Conservation (phyloP, 2,888 invertebrate genomes). For the Drosophila pseudotalamancana region DNA sequence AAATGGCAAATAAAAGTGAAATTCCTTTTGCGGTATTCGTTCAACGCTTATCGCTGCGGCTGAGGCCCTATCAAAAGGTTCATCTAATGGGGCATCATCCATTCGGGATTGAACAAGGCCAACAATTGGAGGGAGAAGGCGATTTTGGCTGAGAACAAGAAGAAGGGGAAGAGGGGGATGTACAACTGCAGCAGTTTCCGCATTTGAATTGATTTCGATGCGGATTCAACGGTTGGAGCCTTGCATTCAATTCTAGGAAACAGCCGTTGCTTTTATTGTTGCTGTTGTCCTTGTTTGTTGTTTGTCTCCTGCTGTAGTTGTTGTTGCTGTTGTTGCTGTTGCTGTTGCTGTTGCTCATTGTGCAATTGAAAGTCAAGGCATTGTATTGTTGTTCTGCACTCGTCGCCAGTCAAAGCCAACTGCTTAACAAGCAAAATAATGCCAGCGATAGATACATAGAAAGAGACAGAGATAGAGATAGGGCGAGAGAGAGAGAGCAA, state of each 20-base stretch:
- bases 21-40: slow-evolving; percentile 32
- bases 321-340: slow-evolving; percentile 24
- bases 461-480: not conserved
- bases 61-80: slow-evolving; percentile 48
- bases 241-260: slow-evolving; percentile 35
- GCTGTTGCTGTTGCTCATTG: slow-evolving; percentile 46
- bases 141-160: no score
- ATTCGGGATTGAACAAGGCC: slow-evolving; percentile 36
- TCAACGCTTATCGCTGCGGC: slow-evolving; percentile 40
- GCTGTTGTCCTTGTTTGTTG: slow-evolving; percentile 44
- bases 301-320: slow-evolving; percentile 25
- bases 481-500: not conserved
- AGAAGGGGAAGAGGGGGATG: slow-evolving; percentile 17
- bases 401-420: slow-evolving; percentile 69
- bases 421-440: slow-evolving; percentile 76
- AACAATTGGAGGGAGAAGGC: slow-evolving; percentile 15
- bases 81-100: slow-evolving; percentile 53
- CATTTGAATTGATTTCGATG: slow-evolving; percentile 76
- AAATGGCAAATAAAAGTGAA: slow-evolving; percentile 21
- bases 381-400: slow-evolving; percentile 58
- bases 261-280: slow-evolving; percentile 69
- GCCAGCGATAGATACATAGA: slow-evolving; percentile 35
- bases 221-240: slow-evolving; percentile 35
- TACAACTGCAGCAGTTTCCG: slow-evolving; percentile 76
- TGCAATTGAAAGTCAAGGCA: slow-evolving; percentile 77